Evolutionary conservation across 2,113 vertebrate species (phyloP).

Genomic region (Clarias magur): DNA sequence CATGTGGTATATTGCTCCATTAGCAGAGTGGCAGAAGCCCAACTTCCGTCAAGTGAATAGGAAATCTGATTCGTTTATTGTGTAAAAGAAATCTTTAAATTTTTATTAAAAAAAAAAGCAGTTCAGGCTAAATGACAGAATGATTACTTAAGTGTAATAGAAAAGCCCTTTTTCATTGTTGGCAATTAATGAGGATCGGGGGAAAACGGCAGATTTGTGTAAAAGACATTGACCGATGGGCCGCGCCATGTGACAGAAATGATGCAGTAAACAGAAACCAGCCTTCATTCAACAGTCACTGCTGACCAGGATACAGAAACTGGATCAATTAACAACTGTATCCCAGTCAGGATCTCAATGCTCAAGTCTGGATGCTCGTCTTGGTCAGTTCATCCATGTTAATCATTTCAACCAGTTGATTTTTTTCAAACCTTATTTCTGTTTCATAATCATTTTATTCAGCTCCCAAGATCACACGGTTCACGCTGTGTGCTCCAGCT

Average conservation of each 20-base stretch:
- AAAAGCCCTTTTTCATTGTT: not conserved
- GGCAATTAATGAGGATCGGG: not conserved
- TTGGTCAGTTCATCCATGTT: not conserved
- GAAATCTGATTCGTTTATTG: not conserved
- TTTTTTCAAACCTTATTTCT: not conserved
- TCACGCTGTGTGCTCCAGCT: not conserved
- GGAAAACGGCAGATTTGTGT: not conserved
- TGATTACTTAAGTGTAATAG: not conserved
- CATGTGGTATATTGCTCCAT: constrained; percentile 87
- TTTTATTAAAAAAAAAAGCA: not conserved
- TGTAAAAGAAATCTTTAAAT: not conserved
- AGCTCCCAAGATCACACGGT: not conserved
- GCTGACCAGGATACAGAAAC: not conserved
- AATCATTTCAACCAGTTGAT: not conserved
- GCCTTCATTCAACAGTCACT: not conserved
- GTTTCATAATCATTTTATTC: not conserved
- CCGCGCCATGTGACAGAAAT: not conserved
- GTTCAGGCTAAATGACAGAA: not conserved
- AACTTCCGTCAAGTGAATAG: not conserved
- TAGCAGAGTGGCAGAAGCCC: not conserved
- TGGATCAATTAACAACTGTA: not conserved
- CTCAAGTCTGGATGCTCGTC: not conserved
- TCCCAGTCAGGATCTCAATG: not conserved
- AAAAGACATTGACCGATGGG: not conserved
- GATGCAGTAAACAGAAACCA: not conserved